phyloP scores from a whole-genome alignment of 2,888 invertebrate genomes.

The Augiades crinisus region DNA sequence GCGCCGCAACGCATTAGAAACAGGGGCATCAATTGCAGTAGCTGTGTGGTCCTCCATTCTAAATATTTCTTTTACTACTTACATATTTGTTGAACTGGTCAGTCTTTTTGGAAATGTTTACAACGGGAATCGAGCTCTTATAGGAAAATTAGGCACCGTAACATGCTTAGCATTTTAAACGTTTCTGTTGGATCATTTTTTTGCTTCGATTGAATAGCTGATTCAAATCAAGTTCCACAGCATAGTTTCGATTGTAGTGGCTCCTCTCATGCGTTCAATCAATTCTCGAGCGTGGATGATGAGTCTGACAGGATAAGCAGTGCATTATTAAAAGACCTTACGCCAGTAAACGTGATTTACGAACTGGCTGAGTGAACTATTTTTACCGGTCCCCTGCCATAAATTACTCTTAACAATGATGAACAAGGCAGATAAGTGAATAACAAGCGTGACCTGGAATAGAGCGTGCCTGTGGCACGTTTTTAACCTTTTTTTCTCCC shows the following conservation, averaged over 20 bases:
- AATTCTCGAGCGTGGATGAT: background rate
- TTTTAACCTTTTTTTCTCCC: slow-evolving; percentile 40
- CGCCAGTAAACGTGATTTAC: slow-evolving; percentile 18
- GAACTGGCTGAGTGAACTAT: slow-evolving; percentile 42
- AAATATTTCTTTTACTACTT: slow-evolving; percentile 47
- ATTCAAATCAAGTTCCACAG: too few species aligned
- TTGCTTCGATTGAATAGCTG: too few species aligned
- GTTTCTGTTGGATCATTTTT: too few species aligned
- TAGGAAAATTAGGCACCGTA: too few species aligned
- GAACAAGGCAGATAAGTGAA: slow-evolving; percentile 45
- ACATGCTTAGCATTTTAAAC: too few species aligned
- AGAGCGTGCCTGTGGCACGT: slow-evolving; percentile 32
- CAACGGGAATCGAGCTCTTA: background rate
- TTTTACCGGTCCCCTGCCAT: slow-evolving; percentile 41
- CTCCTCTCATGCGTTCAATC: background rate
- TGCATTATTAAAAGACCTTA: slow-evolving; percentile 6
- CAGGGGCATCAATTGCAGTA: slow-evolving; percentile 46
- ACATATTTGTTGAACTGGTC: slow-evolving; percentile 39
- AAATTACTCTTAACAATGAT: slow-evolving; percentile 54
- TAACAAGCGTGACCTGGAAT: slow-evolving; percentile 48
- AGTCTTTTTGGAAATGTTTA: slow-evolving; percentile 16
- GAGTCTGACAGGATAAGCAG: background rate
- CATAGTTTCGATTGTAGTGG: too few species aligned
- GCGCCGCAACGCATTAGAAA: slow-evolving; percentile 54
- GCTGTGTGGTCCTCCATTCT: slow-evolving; percentile 47